Conservation (phyloP, 2,888 invertebrate species). For the Lasiommata megera region DNA sequence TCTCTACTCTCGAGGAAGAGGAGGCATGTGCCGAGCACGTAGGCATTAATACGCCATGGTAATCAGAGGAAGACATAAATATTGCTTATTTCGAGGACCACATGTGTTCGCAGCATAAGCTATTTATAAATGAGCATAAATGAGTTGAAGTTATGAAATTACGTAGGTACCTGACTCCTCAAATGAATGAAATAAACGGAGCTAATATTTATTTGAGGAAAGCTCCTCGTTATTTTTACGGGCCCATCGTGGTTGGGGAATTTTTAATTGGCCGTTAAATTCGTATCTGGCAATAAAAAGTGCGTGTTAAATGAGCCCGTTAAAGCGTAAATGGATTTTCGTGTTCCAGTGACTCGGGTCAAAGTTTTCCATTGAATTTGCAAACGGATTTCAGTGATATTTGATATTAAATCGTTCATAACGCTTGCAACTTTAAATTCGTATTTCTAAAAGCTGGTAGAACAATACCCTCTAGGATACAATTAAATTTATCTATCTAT, state of each 20-base stretch:
- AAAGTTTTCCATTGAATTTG: slow-evolving; percentile 14
- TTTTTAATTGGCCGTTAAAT: slow-evolving; percentile 34
- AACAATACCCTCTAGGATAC: too few species aligned
- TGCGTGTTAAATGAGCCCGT: slow-evolving; percentile 23
- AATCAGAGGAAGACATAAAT: too few species aligned
- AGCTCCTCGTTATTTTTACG: slow-evolving; percentile 28
- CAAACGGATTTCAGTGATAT: not conserved
- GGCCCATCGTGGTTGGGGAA: slow-evolving; percentile 29
- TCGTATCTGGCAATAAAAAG: slow-evolving; percentile 25
- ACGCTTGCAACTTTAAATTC: not conserved
- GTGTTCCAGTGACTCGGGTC: slow-evolving; percentile 6
- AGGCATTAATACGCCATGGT: too few species aligned
- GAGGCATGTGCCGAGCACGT: too few species aligned
- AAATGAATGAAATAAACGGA: not conserved
- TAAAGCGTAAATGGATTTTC: slow-evolving; percentile 23
- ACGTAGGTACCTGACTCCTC: not conserved
- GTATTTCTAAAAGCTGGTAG: not conserved
- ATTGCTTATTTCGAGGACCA: too few species aligned
- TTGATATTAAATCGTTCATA: not conserved
- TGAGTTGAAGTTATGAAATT: not conserved
- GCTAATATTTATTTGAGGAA: slow-evolving; percentile 17
- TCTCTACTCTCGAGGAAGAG: too few species aligned
- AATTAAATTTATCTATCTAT: too few species aligned
- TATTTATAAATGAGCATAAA: slow-evolving; percentile 15
- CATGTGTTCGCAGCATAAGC: not conserved